A percentile compares a stretch with the other conserved stretches of the same genome.
Conservation (phyloP, 2,113 vertebrate species). For the Odontesthes bonariensis region DNA sequence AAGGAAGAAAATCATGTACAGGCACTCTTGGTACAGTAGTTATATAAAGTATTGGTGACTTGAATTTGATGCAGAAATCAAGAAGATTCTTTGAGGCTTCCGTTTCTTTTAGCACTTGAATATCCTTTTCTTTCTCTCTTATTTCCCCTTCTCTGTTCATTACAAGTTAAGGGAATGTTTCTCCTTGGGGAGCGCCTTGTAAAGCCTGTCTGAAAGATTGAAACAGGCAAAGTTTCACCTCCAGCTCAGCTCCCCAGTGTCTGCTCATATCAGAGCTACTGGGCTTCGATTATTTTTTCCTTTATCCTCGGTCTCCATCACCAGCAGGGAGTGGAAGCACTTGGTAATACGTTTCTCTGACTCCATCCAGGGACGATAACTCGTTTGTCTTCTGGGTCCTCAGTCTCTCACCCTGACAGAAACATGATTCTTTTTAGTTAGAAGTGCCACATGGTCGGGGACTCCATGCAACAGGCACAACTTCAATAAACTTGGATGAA, state of each 20-base stretch:
- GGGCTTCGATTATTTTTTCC: conserved; percentile 62
- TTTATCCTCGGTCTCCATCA: conserved; percentile 55
- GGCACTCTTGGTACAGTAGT: conserved; percentile 4
- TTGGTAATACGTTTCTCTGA: conserved; percentile 55
- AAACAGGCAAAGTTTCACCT: conserved; percentile 66
- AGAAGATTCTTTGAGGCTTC: conserved; percentile 14
- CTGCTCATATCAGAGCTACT: conserved; percentile 46
- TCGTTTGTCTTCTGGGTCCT: conserved; percentile 40
- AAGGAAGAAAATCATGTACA: conserved; percentile 8
- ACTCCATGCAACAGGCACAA: conserved; percentile 3
- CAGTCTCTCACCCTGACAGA: conserved; percentile 32
- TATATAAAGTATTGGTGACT: background rate
- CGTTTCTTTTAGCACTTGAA: conserved; percentile 6
- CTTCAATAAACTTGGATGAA: conserved; percentile 45
- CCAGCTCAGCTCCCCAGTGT: conserved; percentile 49
- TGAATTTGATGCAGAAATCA: conserved; percentile 31
- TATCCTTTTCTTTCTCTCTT: conserved; percentile 1
- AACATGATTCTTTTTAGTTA: conserved; percentile 23
- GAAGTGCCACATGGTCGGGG: conserved; percentile 13
- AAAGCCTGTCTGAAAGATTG: conserved; percentile 65
- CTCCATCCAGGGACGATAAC: conserved; percentile 45
- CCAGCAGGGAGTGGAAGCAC: conserved; percentile 40
- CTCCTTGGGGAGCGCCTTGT: conserved; percentile 50
- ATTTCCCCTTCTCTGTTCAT: conserved; percentile 11
- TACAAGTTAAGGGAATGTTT: conserved; percentile 35